A percentile compares a stretch with the other conserved stretches of the same genome.
Evolutionary conservation across 2,888 invertebrate genomes (phyloP).

Genomic region (Zeuzera pyrina): DNA sequence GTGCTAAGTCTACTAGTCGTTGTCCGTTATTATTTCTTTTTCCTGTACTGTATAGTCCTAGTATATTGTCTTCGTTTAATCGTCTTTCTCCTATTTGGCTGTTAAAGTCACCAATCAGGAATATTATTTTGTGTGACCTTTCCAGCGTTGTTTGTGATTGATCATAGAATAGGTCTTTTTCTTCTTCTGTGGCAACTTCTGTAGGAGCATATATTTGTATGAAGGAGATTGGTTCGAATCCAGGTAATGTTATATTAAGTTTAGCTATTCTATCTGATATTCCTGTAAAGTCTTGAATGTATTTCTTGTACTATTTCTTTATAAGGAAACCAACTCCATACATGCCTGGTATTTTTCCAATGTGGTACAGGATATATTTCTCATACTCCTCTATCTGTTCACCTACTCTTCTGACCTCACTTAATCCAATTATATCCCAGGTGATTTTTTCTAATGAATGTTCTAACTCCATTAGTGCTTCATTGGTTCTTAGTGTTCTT

Average conservation of each 20-base stretch:
- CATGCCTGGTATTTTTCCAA: neutral
- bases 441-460: neutral
- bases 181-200: neutral
- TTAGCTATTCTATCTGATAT: neutral
- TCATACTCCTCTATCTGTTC: neutral
- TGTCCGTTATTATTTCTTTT: neutral
- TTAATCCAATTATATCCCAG: too few species aligned
- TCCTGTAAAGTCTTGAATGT: too few species aligned
- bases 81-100: neutral
- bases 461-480: neutral
- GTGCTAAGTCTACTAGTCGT: neutral
- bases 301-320: neutral
- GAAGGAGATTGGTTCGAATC: neutral
- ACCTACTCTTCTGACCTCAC: neutral
- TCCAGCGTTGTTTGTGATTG: neutral
- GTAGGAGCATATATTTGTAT: neutral
- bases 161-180: neutral
- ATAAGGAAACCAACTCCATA: constrained; percentile 1
- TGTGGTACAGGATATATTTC: neutral
- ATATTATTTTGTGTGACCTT: neutral
- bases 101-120: constrained; percentile 1
- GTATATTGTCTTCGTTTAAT: neutral
- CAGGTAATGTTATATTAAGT: neutral
- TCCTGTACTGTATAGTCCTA: neutral
- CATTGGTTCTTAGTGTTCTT: neutral